Base-by-base conservation (phyloP, 2,888 invertebrate species). In the Trimorus sp. region DNA sequence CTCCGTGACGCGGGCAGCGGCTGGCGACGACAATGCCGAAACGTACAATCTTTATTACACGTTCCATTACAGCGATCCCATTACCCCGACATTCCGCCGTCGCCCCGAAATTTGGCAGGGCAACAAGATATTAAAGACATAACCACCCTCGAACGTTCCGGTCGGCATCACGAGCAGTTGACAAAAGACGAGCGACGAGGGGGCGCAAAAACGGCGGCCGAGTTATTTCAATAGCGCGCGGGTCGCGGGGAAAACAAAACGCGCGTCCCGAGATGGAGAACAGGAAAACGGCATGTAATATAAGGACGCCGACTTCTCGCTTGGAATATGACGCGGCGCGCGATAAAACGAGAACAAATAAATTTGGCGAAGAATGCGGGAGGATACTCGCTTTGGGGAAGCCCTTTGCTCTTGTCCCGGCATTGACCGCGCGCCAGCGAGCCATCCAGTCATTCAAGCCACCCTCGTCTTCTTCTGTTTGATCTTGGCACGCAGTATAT, bases 401-500 rank as follows among this genome's bases (percentile, higher is more conserved):
- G 74, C 82, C 83, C 82, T 71, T 77, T 79, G 75, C 82, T 68
- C 79, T 73, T 63, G 81, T 81, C 79, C 83, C 78, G 69, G 76
- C 81, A 83, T 84, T 84, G 84, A 84, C 84, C 83, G 80, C 79
- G 81, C 75, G 80, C 77, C 74, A 66, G 74, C 82, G 69, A 75
- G 74, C 79, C 68, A 75, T 71, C 82, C 82, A 78, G 77, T 73
- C 82, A 85, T 86, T 85, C 85, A 84, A 87, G 86, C 86, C 87
- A 84, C 87, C 87, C 84, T 85, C 87, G 88, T 89, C 85, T 89
- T 89, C 89, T 89, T 87, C 87, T 90, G 90, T 91, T 91, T 91
- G 91, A 91, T 91, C 91, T 91, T 90, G 88, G 89, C 89, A 90
- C 90, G 89, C 89, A 88, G 90, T 91, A 91, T 91, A 91, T 91